These are phyloP conservation scores for Sebastes baramenuke DNA, from an alignment of 2,797 vertebrate species.

Conservation along the genomic window DNA sequence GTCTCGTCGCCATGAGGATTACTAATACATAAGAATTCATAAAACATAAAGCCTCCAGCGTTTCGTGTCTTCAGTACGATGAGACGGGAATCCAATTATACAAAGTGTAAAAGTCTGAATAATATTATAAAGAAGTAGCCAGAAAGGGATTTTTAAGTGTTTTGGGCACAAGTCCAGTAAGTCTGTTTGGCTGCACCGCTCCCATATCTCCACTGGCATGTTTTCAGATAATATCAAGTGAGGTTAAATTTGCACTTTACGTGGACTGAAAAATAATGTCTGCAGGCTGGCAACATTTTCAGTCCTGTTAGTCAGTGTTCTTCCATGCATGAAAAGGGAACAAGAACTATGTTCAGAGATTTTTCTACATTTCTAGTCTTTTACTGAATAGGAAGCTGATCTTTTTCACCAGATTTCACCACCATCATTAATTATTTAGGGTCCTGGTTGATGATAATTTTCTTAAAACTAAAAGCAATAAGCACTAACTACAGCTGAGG, in stretches of 20 bases:
- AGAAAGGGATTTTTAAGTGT: conserved; percentile 35
- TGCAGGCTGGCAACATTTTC: conserved; percentile 30
- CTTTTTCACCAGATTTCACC: not conserved
- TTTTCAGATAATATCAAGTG: conserved; percentile 48
- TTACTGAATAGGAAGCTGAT: not conserved
- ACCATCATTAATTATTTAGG: not conserved
- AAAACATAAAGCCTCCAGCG: conserved; percentile 25
- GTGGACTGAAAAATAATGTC: conserved; percentile 41
- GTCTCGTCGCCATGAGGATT: not conserved
- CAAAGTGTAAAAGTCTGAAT: conserved; percentile 45
- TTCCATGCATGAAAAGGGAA: conserved; percentile 12
- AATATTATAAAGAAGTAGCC: conserved; percentile 9
- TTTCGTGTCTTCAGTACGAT: conserved; percentile 6
- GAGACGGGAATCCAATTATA: conserved; percentile 47
- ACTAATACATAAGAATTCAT: conserved; percentile 53
- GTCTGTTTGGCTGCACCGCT: conserved; percentile 36
- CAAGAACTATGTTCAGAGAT: conserved; percentile 5
- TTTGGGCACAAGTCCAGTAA: conserved; percentile 51
- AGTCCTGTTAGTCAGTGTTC: not conserved
- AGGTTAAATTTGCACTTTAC: conserved; percentile 52
- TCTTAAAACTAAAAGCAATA: not conserved
- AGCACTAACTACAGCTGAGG: not conserved
- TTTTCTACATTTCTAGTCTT: not conserved
- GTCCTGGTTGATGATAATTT: not conserved
- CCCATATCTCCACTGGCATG: conserved; percentile 29